These are phyloP conservation scores for Eugnorisma glareosa DNA, from an alignment of 2,888 invertebrate genomes.

Conservation along the genomic window DNA sequence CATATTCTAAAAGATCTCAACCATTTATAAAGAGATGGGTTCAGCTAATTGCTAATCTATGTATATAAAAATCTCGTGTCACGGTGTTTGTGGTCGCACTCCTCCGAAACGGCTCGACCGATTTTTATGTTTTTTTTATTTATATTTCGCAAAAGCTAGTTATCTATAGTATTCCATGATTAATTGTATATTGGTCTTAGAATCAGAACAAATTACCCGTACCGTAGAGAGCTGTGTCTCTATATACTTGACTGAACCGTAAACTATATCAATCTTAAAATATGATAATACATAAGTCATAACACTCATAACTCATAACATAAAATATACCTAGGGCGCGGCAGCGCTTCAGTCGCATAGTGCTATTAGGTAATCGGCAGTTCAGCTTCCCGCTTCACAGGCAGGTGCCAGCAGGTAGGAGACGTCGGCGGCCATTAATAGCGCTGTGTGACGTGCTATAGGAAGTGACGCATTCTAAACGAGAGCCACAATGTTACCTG, in stretches of 20 bases:
- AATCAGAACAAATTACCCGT: neutral
- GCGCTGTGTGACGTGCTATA: constrained; percentile 47
- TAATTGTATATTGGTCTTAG: neutral
- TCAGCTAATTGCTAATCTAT: too few relatives aligned
- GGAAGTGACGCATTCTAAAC: constrained; percentile 59
- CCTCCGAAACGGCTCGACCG: too few relatives aligned
- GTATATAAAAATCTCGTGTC: too few relatives aligned
- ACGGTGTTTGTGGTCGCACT: too few relatives aligned
- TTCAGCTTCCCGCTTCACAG: constrained; percentile 24
- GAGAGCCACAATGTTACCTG: constrained; percentile 39
- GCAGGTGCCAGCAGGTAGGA: constrained; percentile 11
- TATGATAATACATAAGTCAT: neutral
- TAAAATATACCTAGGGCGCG: neutral
- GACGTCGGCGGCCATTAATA: constrained; percentile 48
- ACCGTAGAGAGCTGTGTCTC: neutral
- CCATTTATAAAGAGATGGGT: too few relatives aligned
- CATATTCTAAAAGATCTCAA: too few relatives aligned
- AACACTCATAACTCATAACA: neutral
- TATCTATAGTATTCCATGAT: neutral
- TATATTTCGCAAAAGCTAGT: too few relatives aligned
- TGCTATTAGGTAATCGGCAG: constrained; percentile 25
- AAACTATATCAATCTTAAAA: neutral
- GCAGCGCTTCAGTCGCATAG: neutral
- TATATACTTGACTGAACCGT: neutral
- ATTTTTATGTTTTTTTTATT: too few relatives aligned